These are phyloP conservation scores for Lacerta viridis DNA, from an alignment of 2,797 vertebrate species.

Conservation along the genomic window DNA sequence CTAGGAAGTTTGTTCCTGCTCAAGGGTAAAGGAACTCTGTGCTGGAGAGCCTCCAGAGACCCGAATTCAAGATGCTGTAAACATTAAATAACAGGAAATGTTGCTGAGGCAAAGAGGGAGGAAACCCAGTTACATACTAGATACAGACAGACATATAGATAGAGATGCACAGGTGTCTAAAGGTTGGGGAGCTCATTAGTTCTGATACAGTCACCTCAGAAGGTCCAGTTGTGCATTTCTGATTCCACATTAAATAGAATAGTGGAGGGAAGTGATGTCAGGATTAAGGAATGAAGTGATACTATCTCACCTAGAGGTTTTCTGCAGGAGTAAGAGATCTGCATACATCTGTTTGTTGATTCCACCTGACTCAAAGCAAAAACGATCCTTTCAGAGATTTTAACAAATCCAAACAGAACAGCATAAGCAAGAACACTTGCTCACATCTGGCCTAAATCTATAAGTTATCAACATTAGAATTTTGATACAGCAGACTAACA, in stretches of 20 bases:
- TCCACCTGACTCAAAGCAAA: not conserved
- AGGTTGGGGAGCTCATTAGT: conserved; percentile 33
- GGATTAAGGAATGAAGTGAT: not conserved
- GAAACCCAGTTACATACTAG: not conserved
- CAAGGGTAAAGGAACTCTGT: conserved; percentile 60
- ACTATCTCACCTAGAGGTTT: no score
- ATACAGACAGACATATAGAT: not conserved
- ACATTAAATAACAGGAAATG: conserved; percentile 51
- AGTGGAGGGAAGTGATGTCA: not conserved
- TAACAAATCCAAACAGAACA: not conserved
- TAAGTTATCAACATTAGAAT: not conserved
- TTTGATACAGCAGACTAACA: not conserved
- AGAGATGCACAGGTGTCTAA: not conserved
- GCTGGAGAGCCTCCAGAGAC: conserved; percentile 31
- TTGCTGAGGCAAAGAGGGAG: conserved; percentile 24
- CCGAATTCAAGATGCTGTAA: conserved; percentile 47
- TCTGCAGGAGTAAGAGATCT: not conserved
- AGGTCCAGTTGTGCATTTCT: conserved; percentile 28
- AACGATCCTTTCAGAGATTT: not conserved
- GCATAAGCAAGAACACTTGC: not conserved
- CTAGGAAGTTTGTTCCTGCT: conserved; percentile 33
- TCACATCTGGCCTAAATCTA: not conserved
- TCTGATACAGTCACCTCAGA: conserved; percentile 29
- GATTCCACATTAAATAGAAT: conserved; percentile 33
- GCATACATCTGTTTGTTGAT: not conserved